A percentile compares a stretch with the other conserved stretches of the same genome.
phyloP scores from a whole-genome alignment of 2,113 vertebrate genomes.

The Saccopteryx bilineata region DNA sequence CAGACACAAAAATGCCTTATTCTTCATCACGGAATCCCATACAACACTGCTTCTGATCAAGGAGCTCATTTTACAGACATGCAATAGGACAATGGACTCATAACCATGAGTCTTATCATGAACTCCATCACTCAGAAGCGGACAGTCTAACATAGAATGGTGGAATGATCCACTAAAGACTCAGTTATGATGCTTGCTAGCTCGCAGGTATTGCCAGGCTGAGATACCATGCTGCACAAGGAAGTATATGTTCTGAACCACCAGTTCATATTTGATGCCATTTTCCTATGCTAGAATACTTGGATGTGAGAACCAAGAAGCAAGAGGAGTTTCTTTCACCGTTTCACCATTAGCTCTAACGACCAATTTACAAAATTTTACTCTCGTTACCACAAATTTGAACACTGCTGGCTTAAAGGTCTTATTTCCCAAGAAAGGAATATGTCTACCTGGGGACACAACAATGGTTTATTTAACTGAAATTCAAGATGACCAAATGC shows the following conservation, averaged over 20 bases:
- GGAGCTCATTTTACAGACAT: neutral
- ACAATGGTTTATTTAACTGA: neutral
- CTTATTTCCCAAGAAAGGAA: conserved; percentile 14
- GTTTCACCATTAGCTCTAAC: neutral
- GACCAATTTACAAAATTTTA: neutral
- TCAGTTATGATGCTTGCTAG: neutral
- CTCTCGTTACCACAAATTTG: neutral
- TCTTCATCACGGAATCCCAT: neutral
- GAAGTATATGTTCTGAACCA: neutral
- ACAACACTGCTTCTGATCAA: neutral
- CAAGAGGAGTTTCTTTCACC: neutral
- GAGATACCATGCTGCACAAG: neutral
- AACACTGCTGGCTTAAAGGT: neutral
- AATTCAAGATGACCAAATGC: neutral
- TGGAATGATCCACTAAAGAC: neutral
- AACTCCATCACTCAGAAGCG: neutral
- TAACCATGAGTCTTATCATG: neutral
- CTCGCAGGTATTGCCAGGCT: neutral
- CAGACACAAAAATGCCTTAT: neutral
- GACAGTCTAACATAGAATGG: neutral
- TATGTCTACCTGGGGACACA: neutral
- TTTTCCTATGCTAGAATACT: neutral
- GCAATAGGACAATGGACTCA: neutral
- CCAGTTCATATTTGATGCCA: neutral
- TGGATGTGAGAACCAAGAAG: neutral